Evolutionary conservation across 1,140 invertebrate species (phyloP), one percentile per base, ranked within the genome.

Genomic region (Microvelia longipes): DNA sequence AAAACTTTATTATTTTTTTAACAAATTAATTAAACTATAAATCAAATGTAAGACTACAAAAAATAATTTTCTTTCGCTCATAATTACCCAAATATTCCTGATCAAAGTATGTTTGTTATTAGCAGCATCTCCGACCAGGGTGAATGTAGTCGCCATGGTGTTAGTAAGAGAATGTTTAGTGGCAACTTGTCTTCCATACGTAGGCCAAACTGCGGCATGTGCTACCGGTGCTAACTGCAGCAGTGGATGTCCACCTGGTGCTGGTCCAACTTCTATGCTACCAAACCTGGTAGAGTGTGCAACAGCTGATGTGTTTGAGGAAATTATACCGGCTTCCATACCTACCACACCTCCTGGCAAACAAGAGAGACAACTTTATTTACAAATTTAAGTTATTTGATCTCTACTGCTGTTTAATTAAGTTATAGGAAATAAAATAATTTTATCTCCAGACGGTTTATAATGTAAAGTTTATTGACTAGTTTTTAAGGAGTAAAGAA

Each of bases 141-240:
- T 90, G 75, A 91, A 93, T 1, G 86, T 85, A 1, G 89, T 90
- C 61, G 86, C 88, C 88, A 92, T 90, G 19, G 83, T 85, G 75
- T 92, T 92, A 26, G 86, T 83, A 11, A 91, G 79, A 71, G 90
- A 87, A n/a, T 90, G 90, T 74, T 90, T 85, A 13, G 84, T 86
- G 69, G 88, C 86, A 2, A 85, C 83, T 79, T 92, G 90, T 74
- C 89, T 87, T 30, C 89, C 91, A 87, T 90, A 91, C 83, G 92
- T 90, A 13, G 89, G 90, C 60, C 94, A 82, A 86, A 96, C 92
- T 81, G 94, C 92, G 15, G 93, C 90, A 81, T 95, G 93, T 0
- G 95, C 90, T 1, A 92, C 91, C 73, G 96, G 81, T 1, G 91
- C 87, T 0, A 91, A 88, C 81, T 94, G 90, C 29, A 96, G 80